These are phyloP conservation scores for Netelia fuscicornis DNA, from an alignment of 2,888 invertebrate genomes.

Conservation along the genomic window DNA sequence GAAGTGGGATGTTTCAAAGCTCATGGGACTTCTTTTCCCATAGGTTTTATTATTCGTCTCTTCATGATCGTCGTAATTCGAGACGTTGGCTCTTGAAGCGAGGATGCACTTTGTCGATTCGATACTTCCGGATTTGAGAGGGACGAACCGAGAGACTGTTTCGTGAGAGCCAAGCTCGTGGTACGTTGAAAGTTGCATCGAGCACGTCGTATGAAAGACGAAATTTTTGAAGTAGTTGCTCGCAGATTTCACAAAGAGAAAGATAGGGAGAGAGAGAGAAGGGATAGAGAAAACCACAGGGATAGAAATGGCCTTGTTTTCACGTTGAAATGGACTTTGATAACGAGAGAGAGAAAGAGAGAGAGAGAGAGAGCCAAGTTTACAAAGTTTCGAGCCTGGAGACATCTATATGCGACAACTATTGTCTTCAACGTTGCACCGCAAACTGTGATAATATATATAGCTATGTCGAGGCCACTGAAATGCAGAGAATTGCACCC, in stretches of 20 bases:
- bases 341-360: constrained; percentile 41
- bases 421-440: background rate
- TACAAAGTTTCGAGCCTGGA: constrained; percentile 19
- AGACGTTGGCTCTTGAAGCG: constrained; percentile 32
- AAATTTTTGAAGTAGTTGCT: constrained; percentile 36
- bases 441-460: constrained; percentile 4
- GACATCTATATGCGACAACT: constrained; percentile 29
- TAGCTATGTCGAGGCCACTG: constrained; percentile 13
- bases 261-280: background rate
- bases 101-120: constrained; percentile 35
- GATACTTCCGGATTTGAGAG: constrained; percentile 49
- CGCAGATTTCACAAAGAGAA: background rate
- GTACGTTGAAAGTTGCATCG: background rate
- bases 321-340: constrained; percentile 30
- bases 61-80: constrained; percentile 13
- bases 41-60: background rate
- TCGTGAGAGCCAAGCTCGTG: constrained; percentile 13
- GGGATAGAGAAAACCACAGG: background rate
- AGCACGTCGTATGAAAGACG: constrained; percentile 29
- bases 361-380: constrained; percentile 22
- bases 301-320: constrained; percentile 31
- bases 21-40: background rate
- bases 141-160: background rate
- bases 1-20: background rate
- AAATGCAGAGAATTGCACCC: constrained; percentile 38